Conservation (phyloP, 2,888 invertebrate genomes). For the Melipona bicolor region DNA sequence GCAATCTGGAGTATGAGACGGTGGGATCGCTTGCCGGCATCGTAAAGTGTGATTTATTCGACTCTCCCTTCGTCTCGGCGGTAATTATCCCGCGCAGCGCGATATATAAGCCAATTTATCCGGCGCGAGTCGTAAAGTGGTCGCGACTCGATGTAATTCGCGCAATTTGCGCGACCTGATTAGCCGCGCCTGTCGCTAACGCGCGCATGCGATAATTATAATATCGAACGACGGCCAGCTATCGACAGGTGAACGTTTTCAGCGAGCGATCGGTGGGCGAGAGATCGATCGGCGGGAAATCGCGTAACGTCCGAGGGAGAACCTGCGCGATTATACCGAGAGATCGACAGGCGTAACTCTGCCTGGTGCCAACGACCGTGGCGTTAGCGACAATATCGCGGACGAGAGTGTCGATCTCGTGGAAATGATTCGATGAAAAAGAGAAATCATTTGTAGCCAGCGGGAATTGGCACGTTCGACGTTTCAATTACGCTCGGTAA, state of each 20-base stretch:
- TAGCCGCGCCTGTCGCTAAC: conserved; percentile 61
- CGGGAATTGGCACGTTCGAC: neutral
- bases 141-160: conserved; percentile 59
- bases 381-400: neutral
- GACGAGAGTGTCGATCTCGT: neutral
- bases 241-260: conserved; percentile 49
- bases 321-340: neutral
- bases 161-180: conserved; percentile 68
- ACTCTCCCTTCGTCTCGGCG: conserved; percentile 59
- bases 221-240: conserved; percentile 31
- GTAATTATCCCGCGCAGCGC: conserved; percentile 62
- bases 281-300: conserved; percentile 22
- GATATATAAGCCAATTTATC: conserved; percentile 74
- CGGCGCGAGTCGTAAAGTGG: conserved; percentile 53
- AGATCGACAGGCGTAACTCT: neutral
- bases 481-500: conserved; percentile 12
- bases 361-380: no score
- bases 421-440: neutral
- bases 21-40: conserved; percentile 56
- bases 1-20: conserved; percentile 22
- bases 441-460: neutral
- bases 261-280: conserved; percentile 31
- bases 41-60: conserved; percentile 81
- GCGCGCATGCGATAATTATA: conserved; percentile 55
- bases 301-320: neutral